phyloP scores from a whole-genome alignment of 2,888 invertebrate genomes.

The Arge pagana region DNA sequence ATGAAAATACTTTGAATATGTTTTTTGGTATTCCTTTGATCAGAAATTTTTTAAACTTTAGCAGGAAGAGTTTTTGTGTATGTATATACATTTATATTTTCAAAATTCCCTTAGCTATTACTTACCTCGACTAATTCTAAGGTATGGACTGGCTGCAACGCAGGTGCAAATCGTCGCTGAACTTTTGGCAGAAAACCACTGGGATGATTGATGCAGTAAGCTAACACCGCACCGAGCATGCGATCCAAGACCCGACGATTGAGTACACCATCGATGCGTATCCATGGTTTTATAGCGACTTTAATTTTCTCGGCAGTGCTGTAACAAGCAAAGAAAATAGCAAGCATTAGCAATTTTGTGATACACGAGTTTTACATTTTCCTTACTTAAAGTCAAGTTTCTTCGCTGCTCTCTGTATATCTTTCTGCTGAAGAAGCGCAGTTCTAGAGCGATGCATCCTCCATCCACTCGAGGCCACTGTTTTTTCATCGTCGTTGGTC shows the following conservation, averaged over 20 bases:
- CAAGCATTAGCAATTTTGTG: not conserved
- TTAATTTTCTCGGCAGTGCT: slow-evolving; percentile 51
- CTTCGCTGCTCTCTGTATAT: slow-evolving; percentile 45
- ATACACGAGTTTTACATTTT: not conserved
- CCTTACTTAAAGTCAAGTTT: slow-evolving; percentile 49
- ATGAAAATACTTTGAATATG: too few species aligned
- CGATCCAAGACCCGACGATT: slow-evolving; percentile 71
- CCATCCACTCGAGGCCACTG: slow-evolving; percentile 12
- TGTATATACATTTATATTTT: slow-evolving; percentile 8
- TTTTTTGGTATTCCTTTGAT: too few species aligned
- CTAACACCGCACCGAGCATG: slow-evolving; percentile 70
- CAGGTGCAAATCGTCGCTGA: slow-evolving; percentile 66
- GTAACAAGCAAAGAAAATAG: slow-evolving; percentile 29
- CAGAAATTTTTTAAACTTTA: too few species aligned
- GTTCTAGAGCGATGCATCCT: slow-evolving; percentile 42
- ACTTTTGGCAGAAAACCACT: slow-evolving; percentile 63
- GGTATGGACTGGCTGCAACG: slow-evolving; percentile 69
- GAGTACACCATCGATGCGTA: slow-evolving; percentile 72
- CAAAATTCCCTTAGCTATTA: slow-evolving; percentile 10
- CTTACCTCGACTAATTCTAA: slow-evolving; percentile 67
- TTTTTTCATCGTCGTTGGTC: slow-evolving; percentile 10
- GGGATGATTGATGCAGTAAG: slow-evolving; percentile 68
- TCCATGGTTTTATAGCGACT: slow-evolving; percentile 70
- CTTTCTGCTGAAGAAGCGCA: slow-evolving; percentile 44
- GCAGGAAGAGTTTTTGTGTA: too few species aligned